Percentiles rank a stretch among this genome's conserved stretches.
phyloP scores from a whole-genome alignment of 2,797 vertebrate genomes.

The Betta splendens region DNA sequence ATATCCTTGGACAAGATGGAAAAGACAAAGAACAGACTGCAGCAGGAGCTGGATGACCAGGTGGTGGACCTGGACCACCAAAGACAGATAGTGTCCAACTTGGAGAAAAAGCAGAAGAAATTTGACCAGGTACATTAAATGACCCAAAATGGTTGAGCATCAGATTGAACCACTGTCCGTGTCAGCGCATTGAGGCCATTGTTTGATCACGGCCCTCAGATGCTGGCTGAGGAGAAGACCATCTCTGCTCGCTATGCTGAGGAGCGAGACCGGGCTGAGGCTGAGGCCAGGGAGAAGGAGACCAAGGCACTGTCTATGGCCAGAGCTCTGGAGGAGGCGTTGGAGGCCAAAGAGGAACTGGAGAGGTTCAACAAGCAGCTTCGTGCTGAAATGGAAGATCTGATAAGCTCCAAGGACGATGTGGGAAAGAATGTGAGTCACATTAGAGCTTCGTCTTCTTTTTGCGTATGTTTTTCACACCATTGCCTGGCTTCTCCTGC shows the following conservation, averaged over 20 bases:
- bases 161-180: background rate
- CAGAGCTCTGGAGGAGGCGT: slow-evolving; percentile 92
- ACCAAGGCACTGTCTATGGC: slow-evolving; percentile 94
- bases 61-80: slow-evolving; percentile 93
- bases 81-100: slow-evolving; percentile 91
- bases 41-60: slow-evolving; percentile 94
- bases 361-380: slow-evolving; percentile 94
- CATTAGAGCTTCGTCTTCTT: slow-evolving; percentile 4
- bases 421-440: slow-evolving; percentile 96
- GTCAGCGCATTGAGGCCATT: background rate
- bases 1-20: slow-evolving; percentile 92
- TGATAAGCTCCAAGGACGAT: slow-evolving; percentile 98
- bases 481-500: background rate
- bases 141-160: too few relatives aligned
- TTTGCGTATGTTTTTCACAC: background rate
- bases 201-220: slow-evolving; percentile 67
- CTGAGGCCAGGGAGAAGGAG: slow-evolving; percentile 96
- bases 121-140: slow-evolving; percentile 89
- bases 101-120: slow-evolving; percentile 98
- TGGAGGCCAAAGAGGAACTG: slow-evolving; percentile 94
- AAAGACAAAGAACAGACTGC: slow-evolving; percentile 93
- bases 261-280: slow-evolving; percentile 94
- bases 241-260: slow-evolving; percentile 94
- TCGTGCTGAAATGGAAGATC: slow-evolving; percentile 95
- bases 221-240: slow-evolving; percentile 97